Conservation (phyloP, 2,113 vertebrate species). For the Rhea pennata region DNA sequence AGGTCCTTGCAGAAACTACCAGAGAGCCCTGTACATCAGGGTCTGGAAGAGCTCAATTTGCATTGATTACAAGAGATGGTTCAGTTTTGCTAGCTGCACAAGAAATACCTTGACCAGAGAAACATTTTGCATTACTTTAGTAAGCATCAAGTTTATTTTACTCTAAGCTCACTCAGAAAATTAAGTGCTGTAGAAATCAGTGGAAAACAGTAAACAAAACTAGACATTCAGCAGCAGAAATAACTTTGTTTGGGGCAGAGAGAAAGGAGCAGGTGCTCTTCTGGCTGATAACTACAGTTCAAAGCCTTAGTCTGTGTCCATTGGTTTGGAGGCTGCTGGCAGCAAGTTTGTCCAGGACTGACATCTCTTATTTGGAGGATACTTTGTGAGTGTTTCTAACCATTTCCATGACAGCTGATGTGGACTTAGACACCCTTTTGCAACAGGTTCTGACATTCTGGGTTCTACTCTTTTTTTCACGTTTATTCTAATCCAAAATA, state of each 20-base stretch:
- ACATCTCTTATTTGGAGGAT: not conserved
- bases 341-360: not conserved
- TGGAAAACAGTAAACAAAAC: slow-evolving; percentile 1
- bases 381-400: not conserved
- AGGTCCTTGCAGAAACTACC: not conserved
- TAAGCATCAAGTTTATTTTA: not conserved
- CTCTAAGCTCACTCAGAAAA: not conserved
- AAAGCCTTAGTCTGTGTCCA: not conserved
- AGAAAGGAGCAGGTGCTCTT: not conserved
- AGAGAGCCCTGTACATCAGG: not conserved
- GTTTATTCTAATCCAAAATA: not conserved
- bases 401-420: not conserved
- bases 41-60: not conserved
- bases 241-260: not conserved
- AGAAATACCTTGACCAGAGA: not conserved
- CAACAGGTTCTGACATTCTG: not conserved
- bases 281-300: not conserved
- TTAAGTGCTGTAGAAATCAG: not conserved
- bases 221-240: not conserved
- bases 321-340: not conserved
- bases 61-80: not conserved
- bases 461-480: not conserved
- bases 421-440: not conserved
- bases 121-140: not conserved
- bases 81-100: not conserved